Evolutionary conservation across 1,140 invertebrate species (phyloP), one percentile per base, ranked within the genome.

Genomic region (Neocloeon triangulifer): DNA sequence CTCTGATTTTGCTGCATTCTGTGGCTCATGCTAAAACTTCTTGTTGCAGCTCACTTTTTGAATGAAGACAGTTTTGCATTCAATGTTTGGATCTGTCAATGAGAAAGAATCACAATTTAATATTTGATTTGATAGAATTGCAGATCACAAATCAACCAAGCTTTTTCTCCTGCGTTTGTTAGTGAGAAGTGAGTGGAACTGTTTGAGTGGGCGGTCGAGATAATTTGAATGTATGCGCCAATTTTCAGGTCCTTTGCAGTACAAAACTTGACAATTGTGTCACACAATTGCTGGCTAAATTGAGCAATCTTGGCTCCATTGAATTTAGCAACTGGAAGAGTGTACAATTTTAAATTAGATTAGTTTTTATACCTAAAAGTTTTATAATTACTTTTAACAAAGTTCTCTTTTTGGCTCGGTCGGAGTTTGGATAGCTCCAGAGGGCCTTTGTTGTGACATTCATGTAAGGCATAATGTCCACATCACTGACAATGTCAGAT

Each of bases 1-100:
- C 65, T 54, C 51, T 91, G 82, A 51, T 85, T 84, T 32, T 64
- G 55, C 34, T 68, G 61, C 37, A 92, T 50, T 16, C 74, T 69
- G 39, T 72, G 67, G 47, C 79, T 64, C 46, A 85, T 47, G 47
- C 75, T 66, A n/a, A n/a, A 34, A 65, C 62, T 48, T 91, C 84
- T 44, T 86, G 81, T 5, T 66, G 56, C 32, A 89, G 51, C 38
- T 84, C 73, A 7, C 47, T 46, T 40, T 69, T 59, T 14, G 66
- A 48, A 35, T n/a, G 62, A 49, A 2, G 52, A 44, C 22, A 76
- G 46, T 46, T 56, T 61, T 7, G 39, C 31, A 15, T 33, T 35
- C 19, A 41, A 15, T 10, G 42, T 32, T 21, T 44, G 37, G 15
- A 45, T 21, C 46, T n/a, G n/a, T n/a, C n/a, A n/a, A n/a, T 47